Base-by-base conservation (phyloP, 2,113 vertebrate species). In the Hucho hucho region DNA sequence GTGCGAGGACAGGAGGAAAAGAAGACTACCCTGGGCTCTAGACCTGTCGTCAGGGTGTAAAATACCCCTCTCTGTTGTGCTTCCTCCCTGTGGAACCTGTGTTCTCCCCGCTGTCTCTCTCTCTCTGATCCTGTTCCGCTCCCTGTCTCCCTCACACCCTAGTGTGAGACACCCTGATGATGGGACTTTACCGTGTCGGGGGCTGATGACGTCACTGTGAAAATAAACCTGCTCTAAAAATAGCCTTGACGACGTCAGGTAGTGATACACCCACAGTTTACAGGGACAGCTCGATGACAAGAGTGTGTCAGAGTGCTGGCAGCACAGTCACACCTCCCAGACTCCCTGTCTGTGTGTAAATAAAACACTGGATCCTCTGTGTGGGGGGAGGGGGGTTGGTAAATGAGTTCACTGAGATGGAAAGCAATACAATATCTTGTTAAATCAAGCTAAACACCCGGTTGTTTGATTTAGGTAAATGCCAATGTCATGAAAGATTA, bases 131-230 rank as follows among this genome's bases (percentile, higher is more conserved):
- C 58, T 71, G 53, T 4, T n/a, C 63, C 4, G 11, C 9, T 37
- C 32, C 47, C 24, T 43, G 1, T 65, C 59, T 12, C 20, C 43
- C 59, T 69, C 59, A 73, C 69, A 69, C 64, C 64, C 46, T 66
- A 46, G 68, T 67, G 6, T 25, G 64, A 61, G 58, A 61, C 69
- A 71, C 64, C 22, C 5, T 13, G 69, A 79, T 13, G 69, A 79
- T 61, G 58, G 58, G 58, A 61, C 73, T 61, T n/a, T 75, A 70
- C 69, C 75, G 69, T 37, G 66, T 75, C 75, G 64, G 56, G 37
- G 58, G 58, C 6, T 22, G n/a, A 61, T 79, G 76, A 84, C 76
- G 68, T 78, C 75, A 81, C 70, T 0, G 46, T 66, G 65, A 69
- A 77, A 70, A 59, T 43, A 63, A 68, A 73, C 7, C 6, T 24